Evolutionary conservation across 2,888 invertebrate genomes (phyloP).

Genomic region (Busseola fusca): DNA sequence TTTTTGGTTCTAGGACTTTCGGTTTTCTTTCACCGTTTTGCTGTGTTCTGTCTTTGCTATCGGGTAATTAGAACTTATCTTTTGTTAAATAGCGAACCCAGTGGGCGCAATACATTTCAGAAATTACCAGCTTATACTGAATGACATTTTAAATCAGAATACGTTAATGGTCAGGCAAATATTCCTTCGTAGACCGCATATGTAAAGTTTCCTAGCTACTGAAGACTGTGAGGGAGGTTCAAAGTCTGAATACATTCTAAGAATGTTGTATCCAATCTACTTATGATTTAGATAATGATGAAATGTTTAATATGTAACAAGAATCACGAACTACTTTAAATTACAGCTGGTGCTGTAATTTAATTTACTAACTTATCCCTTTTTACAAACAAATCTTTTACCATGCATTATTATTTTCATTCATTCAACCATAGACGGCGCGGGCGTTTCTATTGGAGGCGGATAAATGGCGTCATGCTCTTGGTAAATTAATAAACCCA

Average conservation of each 20-base stretch:
- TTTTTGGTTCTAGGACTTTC: too few relatives aligned
- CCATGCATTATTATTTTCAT: too few relatives aligned
- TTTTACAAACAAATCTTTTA: too few relatives aligned
- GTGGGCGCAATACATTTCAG: neutral
- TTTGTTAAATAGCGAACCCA: neutral
- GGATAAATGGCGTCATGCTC: too few relatives aligned
- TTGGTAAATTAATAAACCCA: too few relatives aligned
- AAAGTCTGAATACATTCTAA: neutral
- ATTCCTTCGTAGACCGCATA: neutral
- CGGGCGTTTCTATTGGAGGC: too few relatives aligned
- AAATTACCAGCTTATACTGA: neutral
- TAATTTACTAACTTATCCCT: neutral
- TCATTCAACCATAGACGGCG: too few relatives aligned
- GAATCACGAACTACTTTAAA: too few relatives aligned
- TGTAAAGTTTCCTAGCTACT: neutral
- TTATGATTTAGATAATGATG: neutral
- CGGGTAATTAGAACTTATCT: neutral
- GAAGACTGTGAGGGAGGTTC: neutral
- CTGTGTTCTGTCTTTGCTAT: neutral
- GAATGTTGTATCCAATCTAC: neutral
- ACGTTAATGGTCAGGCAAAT: conserved; percentile 8
- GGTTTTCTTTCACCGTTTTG: too few relatives aligned
- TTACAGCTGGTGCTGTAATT: too few relatives aligned
- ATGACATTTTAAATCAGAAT: neutral
- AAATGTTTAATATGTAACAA: too few relatives aligned